Base-by-base conservation (phyloP, 2,888 invertebrate species). In the Poecilobothrus nobilitatus region DNA sequence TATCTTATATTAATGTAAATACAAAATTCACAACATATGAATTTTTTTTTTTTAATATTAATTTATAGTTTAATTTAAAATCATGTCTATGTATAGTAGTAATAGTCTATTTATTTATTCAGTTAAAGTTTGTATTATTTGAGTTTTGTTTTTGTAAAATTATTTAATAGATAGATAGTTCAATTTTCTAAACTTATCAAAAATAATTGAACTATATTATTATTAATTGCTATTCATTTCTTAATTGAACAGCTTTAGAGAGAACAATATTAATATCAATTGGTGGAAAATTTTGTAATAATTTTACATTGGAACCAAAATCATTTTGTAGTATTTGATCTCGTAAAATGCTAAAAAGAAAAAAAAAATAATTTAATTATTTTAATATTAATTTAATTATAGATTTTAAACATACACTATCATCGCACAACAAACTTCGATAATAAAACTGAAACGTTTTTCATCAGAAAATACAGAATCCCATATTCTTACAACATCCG, bases 401-500 rank as follows among this genome's bases (percentile, higher is more conserved):
- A 18, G n/a, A 4, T 20, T n/a, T 65, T 22, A 71, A 73, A 88
- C 94, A 88, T 85, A 96, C 95, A 96, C 85, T 74, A 99, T 92
- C 98, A 99, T 99, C 76, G 97, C 94, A 84, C 95, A 94, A 82
- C 97, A 97, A 70, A 97, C 90, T 78, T 91, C 88, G 72, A 95
- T 91, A 3, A 98, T 88, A 78, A 95, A 97, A 76, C 91, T 88
- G 80, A 98, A 97, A 76, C 98, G 86, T 68, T 90, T 86, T 67
- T 89, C 86, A 81, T 97, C 97, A 0, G 97, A 90, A 79, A 99
- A 94, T 67, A 99, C 82, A 0, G 96, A 92, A 81, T 99, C 99
- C 99, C 99, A 99, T 76, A 99, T 91, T 72, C 97, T 86, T 76
- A 98, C 89, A 0, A 99, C 95, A 82, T 99, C 98, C 63, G 99